A percentile compares a stretch with the other conserved stretches of the same genome.
These are phyloP conservation scores for zebrafish (Danio rerio) DNA, from an alignment of 2,113 vertebrate species.

Conservation along the genomic window GRCz12tu NC_133184.1:5866001-5866500, in stretches of 20 bases:
- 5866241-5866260: constrained; percentile 2
- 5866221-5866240: neutral
- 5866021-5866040: neutral
- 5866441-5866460: constrained; percentile 6
- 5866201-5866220: neutral
- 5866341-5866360: constrained; percentile 11
- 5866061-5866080: neutral
- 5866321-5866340: constrained; percentile 42
- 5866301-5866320: neutral
- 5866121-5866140: no score
- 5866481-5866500: neutral
- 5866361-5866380: neutral
- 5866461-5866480: constrained; percentile 51
- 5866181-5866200: neutral
- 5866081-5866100: neutral
- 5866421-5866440: constrained; percentile 21
- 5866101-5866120: neutral
- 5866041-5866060: neutral
- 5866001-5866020: neutral
- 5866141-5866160: neutral
- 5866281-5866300: constrained; percentile 11
- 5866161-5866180: constrained; percentile 3
- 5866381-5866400: constrained; percentile 40
- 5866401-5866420: constrained; percentile 66
- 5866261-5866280: neutral